Percentiles rank a stretch among this genome's conserved stretches.
Conservation (phyloP, 2,888 invertebrate species). For the Orthosia gothica region DNA sequence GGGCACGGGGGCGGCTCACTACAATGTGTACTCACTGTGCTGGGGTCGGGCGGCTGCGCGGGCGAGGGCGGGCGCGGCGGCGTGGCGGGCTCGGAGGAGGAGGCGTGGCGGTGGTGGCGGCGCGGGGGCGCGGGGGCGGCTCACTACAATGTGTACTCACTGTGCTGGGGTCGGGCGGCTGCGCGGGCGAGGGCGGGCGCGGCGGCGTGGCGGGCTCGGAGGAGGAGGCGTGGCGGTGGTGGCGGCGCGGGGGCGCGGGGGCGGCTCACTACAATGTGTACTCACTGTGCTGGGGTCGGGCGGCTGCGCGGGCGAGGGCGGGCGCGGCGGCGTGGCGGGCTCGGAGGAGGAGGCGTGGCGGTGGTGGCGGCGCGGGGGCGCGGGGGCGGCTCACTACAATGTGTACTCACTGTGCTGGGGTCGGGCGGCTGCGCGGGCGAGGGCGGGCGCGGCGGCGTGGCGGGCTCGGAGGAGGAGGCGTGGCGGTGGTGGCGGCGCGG, state of each 20-base stretch:
- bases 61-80: no score
- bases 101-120: neutral
- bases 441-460: neutral
- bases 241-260: conserved; percentile 6
- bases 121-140: neutral
- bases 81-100: neutral
- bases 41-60: no score
- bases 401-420: no score
- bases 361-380: conserved; percentile 50
- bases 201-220: conserved; percentile 3
- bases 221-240: neutral
- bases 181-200: conserved; percentile 5
- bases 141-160: neutral
- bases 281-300: neutral
- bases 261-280: no score
- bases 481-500: neutral
- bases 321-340: conserved; percentile 64
- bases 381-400: neutral
- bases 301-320: conserved; percentile 48
- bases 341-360: conserved; percentile 32
- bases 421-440: conserved; percentile 39
- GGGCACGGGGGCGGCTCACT: no score
- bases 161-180: conserved; percentile 9
- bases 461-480: neutral
- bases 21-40: neutral